These are phyloP conservation scores for Drosophila neonasuta DNA, from an alignment of 2,888 invertebrate genomes.

Conservation along the genomic window DNA sequence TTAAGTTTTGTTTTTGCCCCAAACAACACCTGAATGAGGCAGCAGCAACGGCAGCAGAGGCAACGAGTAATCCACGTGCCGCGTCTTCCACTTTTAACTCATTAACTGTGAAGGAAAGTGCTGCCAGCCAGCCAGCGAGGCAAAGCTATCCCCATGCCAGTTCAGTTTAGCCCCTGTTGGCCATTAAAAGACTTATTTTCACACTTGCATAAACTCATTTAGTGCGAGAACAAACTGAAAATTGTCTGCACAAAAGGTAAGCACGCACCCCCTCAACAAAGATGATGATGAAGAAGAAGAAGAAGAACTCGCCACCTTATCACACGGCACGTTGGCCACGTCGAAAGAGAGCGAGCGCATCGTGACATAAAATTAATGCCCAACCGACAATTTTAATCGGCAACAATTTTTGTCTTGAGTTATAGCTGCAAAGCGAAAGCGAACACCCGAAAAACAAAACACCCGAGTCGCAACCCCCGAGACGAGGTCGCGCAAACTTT, in stretches of 20 bases:
- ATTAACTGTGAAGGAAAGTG: slow-evolving; percentile 61
- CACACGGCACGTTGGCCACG: slow-evolving; percentile 62
- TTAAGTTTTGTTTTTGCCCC: slow-evolving; percentile 64
- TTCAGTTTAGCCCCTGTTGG: slow-evolving; percentile 33
- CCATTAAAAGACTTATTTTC: slow-evolving; percentile 78
- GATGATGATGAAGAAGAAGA: background rate
- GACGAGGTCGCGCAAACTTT: slow-evolving; percentile 60
- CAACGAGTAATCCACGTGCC: slow-evolving; percentile 69
- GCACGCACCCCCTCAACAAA: background rate
- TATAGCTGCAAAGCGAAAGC: slow-evolving; percentile 55
- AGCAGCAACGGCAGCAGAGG: slow-evolving; percentile 29
- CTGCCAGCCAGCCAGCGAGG: slow-evolving; percentile 30
- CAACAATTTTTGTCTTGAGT: slow-evolving; percentile 77
- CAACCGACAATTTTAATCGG: slow-evolving; percentile 80
- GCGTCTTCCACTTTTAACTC: slow-evolving; percentile 70
- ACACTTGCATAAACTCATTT: slow-evolving; percentile 78
- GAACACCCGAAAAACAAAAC: slow-evolving; percentile 6
- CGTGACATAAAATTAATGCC: slow-evolving; percentile 79
- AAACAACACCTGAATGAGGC: slow-evolving; percentile 21
- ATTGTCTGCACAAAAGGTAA: slow-evolving; percentile 47
- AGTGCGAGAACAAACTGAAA: slow-evolving; percentile 64
- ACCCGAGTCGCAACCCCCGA: slow-evolving; percentile 25
- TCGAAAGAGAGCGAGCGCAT: slow-evolving; percentile 55
- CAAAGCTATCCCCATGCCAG: background rate
- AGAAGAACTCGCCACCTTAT: slow-evolving; percentile 56